These are phyloP conservation scores for Congeria kusceri DNA, from an alignment of 2,888 invertebrate genomes.

Conservation along the genomic window DNA sequence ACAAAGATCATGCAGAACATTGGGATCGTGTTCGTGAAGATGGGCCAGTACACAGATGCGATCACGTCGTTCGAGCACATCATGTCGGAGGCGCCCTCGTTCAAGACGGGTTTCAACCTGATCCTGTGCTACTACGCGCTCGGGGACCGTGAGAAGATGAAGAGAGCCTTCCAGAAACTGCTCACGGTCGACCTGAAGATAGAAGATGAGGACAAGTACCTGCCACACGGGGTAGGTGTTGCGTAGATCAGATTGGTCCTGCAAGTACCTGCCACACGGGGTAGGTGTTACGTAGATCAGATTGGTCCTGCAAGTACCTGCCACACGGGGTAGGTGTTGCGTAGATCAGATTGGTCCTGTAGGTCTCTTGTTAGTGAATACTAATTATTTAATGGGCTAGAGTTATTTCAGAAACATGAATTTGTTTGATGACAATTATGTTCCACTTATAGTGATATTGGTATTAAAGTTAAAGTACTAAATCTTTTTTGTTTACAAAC, in stretches of 20 bases:
- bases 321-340: constrained; percentile 83
- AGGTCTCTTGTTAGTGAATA: constrained; percentile 87
- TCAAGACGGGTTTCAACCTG: constrained; percentile 95
- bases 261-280: constrained; percentile 87
- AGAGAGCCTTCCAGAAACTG: constrained; percentile 95
- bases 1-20: constrained; percentile 99
- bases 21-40: constrained; percentile 95
- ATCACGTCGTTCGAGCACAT: constrained; percentile 98
- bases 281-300: constrained; percentile 76
- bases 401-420: no score
- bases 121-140: constrained; percentile 88
- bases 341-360: neutral
- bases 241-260: neutral
- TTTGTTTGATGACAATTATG: no score
- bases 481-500: no score
- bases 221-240: constrained; percentile 83
- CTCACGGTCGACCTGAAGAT: constrained; percentile 93
- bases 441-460: no score
- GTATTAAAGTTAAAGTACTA: no score
- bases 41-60: constrained; percentile 98
- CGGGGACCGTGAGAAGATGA: constrained; percentile 96
- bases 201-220: constrained; percentile 91
- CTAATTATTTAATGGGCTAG: no score
- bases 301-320: constrained; percentile 86
- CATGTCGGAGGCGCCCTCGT: constrained; percentile 97